These are phyloP conservation scores for Glyphotaelius pellucidus DNA, from an alignment of 2,888 invertebrate species.

Conservation along the genomic window DNA sequence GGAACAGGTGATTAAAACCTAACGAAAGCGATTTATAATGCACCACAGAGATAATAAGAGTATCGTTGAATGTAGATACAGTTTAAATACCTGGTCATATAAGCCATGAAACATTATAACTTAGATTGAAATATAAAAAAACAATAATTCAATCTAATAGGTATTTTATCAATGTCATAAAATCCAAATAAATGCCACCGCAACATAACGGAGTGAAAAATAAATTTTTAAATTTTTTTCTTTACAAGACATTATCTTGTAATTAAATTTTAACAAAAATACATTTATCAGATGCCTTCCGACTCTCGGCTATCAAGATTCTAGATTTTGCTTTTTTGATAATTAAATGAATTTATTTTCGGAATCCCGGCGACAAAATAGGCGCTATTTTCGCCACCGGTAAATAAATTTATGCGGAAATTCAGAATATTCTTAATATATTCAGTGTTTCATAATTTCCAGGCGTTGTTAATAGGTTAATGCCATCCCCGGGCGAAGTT, in stretches of 20 bases:
- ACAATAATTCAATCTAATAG: too few species aligned
- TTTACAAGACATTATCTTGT: neutral
- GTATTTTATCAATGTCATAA: too few species aligned
- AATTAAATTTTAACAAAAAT: neutral
- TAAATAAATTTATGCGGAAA: conserved; percentile 29
- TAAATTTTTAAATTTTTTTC: neutral
- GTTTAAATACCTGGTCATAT: too few species aligned
- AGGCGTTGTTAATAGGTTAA: conserved; percentile 39
- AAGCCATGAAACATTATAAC: too few species aligned
- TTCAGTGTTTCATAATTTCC: conserved; percentile 40
- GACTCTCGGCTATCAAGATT: neutral
- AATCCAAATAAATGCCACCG: too few species aligned
- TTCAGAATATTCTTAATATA: conserved; percentile 43
- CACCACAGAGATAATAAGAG: too few species aligned
- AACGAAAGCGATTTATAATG: too few species aligned
- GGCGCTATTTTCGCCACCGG: conserved; percentile 7
- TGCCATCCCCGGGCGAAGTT: neutral
- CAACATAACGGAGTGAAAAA: neutral
- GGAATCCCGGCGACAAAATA: conserved; percentile 5
- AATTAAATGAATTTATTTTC: conserved; percentile 19
- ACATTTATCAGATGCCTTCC: neutral
- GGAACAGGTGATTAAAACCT: too few species aligned
- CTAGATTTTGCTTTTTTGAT: neutral
- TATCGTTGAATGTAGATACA: too few species aligned
- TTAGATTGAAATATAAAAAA: too few species aligned